Conservation (phyloP, 92 coral and sea anemone genomes). For the Zoanthus sociatus region DNA sequence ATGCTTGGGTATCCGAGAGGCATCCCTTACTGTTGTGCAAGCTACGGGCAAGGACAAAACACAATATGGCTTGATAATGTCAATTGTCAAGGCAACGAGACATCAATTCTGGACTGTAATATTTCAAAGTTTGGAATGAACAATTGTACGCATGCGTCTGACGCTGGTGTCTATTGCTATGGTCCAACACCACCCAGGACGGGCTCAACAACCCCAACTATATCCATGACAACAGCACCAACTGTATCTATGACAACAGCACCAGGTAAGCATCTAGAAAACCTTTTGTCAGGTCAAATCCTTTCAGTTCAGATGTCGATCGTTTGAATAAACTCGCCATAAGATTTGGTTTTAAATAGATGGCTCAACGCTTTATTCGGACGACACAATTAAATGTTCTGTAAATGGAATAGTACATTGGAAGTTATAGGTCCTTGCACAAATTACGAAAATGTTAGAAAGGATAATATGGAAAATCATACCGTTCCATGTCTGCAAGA, state of each 20-base stretch:
- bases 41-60: conserved; percentile 29
- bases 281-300: background rate
- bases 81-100: conserved; percentile 30
- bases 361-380: too few relatives aligned
- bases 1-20: conserved; percentile 45
- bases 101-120: conserved; percentile 24
- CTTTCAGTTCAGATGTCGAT: background rate
- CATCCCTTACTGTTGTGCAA: conserved; percentile 29
- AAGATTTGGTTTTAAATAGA: too few relatives aligned
- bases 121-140: conserved; percentile 20
- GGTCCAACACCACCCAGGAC: conserved; percentile 18
- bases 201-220: background rate
- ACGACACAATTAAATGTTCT: too few relatives aligned
- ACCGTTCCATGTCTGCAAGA: too few relatives aligned
- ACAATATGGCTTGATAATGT: conserved; percentile 33
- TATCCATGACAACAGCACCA: background rate
- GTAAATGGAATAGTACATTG: too few relatives aligned
- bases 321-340: too few relatives aligned
- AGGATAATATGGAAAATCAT: too few relatives aligned
- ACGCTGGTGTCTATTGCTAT: conserved; percentile 45
- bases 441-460: too few relatives aligned
- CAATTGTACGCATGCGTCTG: conserved; percentile 40
- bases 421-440: too few relatives aligned
- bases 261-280: conserved; percentile 2
- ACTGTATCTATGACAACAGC: conserved; percentile 5